Base-by-base conservation (phyloP, 2,797 vertebrate genomes). In the Epinephelus coioides region DNA sequence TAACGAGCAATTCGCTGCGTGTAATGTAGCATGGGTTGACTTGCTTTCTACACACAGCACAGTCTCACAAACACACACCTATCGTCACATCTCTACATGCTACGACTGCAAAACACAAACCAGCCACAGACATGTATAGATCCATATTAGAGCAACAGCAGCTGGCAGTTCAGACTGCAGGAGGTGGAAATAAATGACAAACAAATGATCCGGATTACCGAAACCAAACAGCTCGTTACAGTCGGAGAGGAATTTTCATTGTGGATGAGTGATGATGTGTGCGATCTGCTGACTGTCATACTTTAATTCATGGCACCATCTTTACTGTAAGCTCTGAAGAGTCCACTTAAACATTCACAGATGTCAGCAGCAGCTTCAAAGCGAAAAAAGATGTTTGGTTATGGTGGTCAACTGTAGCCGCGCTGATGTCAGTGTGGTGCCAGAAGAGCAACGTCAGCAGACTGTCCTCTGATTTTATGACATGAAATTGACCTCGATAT, bases 301-400 rank as follows among this genome's bases (percentile, higher is more conserved):
- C 57, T 78, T n/a, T 34, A 68, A 79, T 55, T 85, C 65, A 60
- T 3, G 51, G 65, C 71, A 68, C 59, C 75, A 60, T 83, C 68
- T 76, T 57, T 61, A 68, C 67, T 61, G 60, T 65, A 43, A 46
- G 74, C 73, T 72, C 59, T 7, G 70, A 65, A 46, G 54, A 78
- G 66, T 77, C 66, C 6, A 59, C 78, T 83, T 87, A 91, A 91
- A 68, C 83, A 79, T 57, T 86, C 65, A 65, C 88, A 92, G 84
- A 92, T 91, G 86, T 80, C 6, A 61, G 78, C 13, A 63, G 54
- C 13, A 63, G 54, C 61, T 67, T 78, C 68, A 71, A 85, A 62
- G 50, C 19, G 21, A 78, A 70, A 34, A 85, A 87, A 81, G 54
- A 84, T 73, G 76, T 84, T 55, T 15, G 78, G 38, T 1, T 65